Evolutionary conservation across 2,797 vertebrate species (phyloP).

Genomic region (Phrynocephalus forsythii): DNA sequence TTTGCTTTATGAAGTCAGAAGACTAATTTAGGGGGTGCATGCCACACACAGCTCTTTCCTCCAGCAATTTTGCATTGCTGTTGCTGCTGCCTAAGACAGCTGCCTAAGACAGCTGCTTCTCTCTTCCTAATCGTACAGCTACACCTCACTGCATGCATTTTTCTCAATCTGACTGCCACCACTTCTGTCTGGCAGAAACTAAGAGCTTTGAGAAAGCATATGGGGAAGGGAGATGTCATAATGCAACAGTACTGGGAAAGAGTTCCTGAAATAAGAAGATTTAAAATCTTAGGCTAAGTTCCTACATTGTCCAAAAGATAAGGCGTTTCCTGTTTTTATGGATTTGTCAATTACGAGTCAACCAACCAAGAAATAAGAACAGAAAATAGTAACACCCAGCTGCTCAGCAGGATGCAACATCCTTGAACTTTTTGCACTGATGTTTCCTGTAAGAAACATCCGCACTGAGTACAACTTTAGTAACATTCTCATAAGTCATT

Average conservation of each 20-base stretch:
- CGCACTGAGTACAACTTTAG: constrained; percentile 47
- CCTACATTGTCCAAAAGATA: constrained; percentile 34
- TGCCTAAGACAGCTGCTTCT: background rate
- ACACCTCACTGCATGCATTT: background rate
- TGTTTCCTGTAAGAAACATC: constrained; percentile 63
- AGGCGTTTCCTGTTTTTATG: constrained; percentile 71
- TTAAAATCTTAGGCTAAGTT: constrained; percentile 12
- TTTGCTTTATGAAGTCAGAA: background rate
- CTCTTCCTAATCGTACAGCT: background rate
- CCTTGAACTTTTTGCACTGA: constrained; percentile 66
- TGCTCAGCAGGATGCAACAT: constrained; percentile 66
- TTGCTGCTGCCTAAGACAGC: background rate
- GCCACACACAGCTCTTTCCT: background rate
- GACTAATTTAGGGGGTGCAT: background rate
- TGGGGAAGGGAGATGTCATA: background rate
- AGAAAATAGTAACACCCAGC: constrained; percentile 70
- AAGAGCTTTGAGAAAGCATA: background rate
- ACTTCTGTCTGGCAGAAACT: background rate
- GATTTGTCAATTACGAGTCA: constrained; percentile 70
- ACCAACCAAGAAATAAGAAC: constrained; percentile 66
- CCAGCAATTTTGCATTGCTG: too few relatives aligned
- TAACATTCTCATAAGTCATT: constrained; percentile 61
- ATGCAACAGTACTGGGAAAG: background rate
- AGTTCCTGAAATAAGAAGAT: background rate
- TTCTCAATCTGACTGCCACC: background rate